A percentile compares a stretch with the other conserved stretches of the same genome.
These are phyloP conservation scores for Muscidifurax raptorellus DNA, from an alignment of 1,140 invertebrate genomes.

Conservation along the genomic window DNA sequence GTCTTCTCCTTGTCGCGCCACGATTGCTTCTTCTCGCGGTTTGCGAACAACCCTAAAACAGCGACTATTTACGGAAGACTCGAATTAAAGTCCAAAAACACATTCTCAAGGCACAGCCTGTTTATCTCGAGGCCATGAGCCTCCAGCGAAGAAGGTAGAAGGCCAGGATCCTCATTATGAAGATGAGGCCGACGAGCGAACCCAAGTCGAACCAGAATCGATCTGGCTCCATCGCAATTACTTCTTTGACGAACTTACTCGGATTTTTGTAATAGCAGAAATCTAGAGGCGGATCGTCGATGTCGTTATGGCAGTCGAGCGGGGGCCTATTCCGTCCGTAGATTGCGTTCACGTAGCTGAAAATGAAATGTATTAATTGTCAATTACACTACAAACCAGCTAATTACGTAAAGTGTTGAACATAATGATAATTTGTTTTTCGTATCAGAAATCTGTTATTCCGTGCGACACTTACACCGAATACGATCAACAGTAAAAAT, in stretches of 20 bases:
- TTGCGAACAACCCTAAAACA: not conserved
- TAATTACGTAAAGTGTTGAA: too few species aligned
- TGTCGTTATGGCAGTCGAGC: conserved; percentile 78
- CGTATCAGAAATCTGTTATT: too few species aligned
- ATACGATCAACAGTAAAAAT: too few species aligned
- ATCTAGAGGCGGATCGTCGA: conserved; percentile 45
- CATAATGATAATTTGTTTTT: too few species aligned
- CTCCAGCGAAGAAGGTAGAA: conserved; percentile 90
- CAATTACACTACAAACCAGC: too few species aligned
- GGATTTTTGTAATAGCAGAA: conserved; percentile 89
- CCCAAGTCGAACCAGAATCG: conserved; percentile 90
- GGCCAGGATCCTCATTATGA: conserved; percentile 83
- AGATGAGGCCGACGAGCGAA: conserved; percentile 82
- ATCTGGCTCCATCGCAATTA: conserved; percentile 87
- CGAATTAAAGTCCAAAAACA: not conserved
- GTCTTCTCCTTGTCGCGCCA: not conserved
- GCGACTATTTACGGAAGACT: not conserved
- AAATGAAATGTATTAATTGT: too few species aligned
- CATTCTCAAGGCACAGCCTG: not conserved
- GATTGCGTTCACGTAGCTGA: conserved; percentile 82
- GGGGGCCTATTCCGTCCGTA: conserved; percentile 85
- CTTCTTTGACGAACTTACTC: conserved; percentile 84
- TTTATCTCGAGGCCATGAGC: conserved; percentile 81
- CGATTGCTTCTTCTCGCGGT: not conserved
- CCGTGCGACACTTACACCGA: too few species aligned